Evolutionary conservation across 2,113 vertebrate genomes (phyloP).

Genomic region (Opisthocomus hoazin): DNA sequence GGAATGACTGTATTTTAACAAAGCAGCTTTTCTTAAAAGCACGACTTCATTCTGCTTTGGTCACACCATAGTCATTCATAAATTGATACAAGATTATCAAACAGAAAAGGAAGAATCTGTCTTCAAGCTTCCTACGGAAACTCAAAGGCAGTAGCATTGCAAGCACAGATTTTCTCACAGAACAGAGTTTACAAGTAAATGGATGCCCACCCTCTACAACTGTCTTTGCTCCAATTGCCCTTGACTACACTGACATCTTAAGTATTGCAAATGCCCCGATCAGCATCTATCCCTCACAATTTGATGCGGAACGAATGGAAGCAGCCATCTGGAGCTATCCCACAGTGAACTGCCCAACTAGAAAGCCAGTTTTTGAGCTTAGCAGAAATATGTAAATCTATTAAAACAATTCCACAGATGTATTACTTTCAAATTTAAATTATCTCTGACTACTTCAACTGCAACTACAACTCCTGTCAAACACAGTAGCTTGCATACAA

Average conservation of each 20-base stretch:
- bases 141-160: neutral
- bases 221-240: neutral
- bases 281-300: fast-evolving
- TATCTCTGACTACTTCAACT: neutral
- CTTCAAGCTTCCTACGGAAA: neutral
- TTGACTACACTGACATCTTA: fast-evolving
- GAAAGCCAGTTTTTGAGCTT: neutral
- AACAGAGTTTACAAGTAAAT: neutral
- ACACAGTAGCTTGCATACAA: neutral
- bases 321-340: neutral
- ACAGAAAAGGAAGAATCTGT: neutral
- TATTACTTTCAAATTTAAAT: neutral
- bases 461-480: neutral
- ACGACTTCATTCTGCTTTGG: neutral
- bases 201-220: neutral
- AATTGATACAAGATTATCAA: neutral
- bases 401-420: neutral
- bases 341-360: neutral
- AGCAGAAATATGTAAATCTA: fast-evolving
- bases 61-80: neutral
- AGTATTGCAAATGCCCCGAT: neutral
- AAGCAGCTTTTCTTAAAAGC: neutral
- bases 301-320: neutral
- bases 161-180: neutral
- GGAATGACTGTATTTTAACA: neutral